Conservation (phyloP, 2,888 invertebrate species). For the Syrista parreyssii region DNA sequence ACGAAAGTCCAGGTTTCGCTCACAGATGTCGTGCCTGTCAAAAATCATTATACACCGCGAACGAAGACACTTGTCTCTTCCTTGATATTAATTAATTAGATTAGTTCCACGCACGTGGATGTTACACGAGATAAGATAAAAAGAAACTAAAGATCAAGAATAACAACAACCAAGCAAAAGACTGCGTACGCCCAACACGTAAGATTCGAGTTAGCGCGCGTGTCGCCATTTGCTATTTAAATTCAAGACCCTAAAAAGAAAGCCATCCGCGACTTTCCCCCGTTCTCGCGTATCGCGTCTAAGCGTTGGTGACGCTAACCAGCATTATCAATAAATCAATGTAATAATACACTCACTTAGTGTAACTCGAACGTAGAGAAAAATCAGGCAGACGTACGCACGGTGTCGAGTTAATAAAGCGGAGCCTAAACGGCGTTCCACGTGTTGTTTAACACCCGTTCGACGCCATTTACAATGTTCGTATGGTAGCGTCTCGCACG, state of each 20-base stretch:
- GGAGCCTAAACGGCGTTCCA: not conserved
- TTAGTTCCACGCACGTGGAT: not conserved
- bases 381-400: not conserved
- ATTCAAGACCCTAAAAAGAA: not conserved
- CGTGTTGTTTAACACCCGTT: not conserved
- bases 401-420: not conserved
- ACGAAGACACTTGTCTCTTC: not conserved
- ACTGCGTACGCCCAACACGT: not conserved
- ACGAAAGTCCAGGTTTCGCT: not conserved
- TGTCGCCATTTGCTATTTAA: not conserved
- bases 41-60: not conserved
- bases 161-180: not conserved
- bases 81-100: not conserved
- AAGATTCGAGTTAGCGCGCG: not conserved
- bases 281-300: not conserved
- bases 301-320: not conserved
- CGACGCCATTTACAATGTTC: not conserved
- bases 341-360: not conserved
- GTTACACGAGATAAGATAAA: not conserved
- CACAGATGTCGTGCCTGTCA: not conserved
- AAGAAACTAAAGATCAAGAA: not conserved
- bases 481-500: not conserved
- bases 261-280: not conserved
- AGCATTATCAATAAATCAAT: not conserved
- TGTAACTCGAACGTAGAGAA: not conserved